phyloP scores from a whole-genome alignment of 2,888 invertebrate species.

The Petrolisthes manimaculis region DNA sequence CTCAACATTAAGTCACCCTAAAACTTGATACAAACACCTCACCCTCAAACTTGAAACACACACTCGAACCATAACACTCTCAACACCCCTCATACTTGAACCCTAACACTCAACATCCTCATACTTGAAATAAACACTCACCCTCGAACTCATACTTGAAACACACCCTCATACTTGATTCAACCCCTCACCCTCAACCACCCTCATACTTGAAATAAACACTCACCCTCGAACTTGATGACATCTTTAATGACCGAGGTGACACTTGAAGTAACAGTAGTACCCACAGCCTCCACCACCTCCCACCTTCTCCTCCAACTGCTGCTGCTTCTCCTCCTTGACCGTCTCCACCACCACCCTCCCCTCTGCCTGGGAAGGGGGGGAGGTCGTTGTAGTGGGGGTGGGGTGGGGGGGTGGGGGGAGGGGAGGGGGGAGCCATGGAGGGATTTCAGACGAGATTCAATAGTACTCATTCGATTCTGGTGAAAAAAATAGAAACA shows the following conservation, averaged over 20 bases:
- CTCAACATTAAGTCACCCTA: not conserved
- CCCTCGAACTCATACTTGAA: constrained; percentile 54
- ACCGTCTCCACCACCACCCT: constrained; percentile 17
- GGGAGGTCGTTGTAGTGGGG: constrained; percentile 16
- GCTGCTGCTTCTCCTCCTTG: constrained; percentile 23
- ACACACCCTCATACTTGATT: too few relatives aligned
- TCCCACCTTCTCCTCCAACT: constrained; percentile 5
- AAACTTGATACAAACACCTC: too few relatives aligned
- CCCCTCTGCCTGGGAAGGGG: constrained; percentile 9
- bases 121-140: constrained; percentile 18
- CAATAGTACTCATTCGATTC: constrained; percentile 60
- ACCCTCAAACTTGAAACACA: too few relatives aligned
- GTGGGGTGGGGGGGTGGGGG: constrained; percentile 15
- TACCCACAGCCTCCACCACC: constrained; percentile 14
- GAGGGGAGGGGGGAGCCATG: not conserved
- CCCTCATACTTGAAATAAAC: not conserved
- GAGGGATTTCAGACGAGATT: constrained; percentile 53
- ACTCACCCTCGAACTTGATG: constrained; percentile 53
- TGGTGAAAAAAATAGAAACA: constrained; percentile 20
- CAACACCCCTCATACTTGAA: constrained; percentile 3
- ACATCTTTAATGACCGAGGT: constrained; percentile 54
- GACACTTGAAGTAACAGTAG: constrained; percentile 45
- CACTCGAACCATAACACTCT: not conserved
- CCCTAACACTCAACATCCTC: not conserved
- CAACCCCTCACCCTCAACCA: not conserved